Conservation (phyloP, 1,140 invertebrate genomes). For the Hermetia illucens region DNA sequence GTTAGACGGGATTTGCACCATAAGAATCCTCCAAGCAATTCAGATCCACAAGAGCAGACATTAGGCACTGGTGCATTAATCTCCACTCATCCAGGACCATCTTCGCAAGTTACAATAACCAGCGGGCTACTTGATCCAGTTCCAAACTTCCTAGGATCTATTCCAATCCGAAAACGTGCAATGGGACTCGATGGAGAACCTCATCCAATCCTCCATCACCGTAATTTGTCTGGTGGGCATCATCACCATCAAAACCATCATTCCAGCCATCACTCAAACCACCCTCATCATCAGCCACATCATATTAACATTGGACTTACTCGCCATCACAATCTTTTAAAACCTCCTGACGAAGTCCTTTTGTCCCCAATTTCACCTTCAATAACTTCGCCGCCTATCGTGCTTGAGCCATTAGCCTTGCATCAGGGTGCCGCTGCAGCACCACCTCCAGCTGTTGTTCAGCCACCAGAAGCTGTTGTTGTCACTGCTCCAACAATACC, state of each 20-base stretch:
- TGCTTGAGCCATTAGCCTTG: constrained; percentile 24
- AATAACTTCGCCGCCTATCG: constrained; percentile 19
- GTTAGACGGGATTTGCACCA: constrained; percentile 55
- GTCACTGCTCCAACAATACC: constrained; percentile 12
- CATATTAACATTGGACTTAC: background rate
- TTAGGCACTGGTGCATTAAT: no score
- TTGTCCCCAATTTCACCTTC: constrained; percentile 5
- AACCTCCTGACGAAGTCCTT: background rate
- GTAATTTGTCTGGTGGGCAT: background rate
- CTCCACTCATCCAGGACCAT: constrained; percentile 27
- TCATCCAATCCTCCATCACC: constrained; percentile 12
- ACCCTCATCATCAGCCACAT: background rate
- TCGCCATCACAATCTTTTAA: background rate
- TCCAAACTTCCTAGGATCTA: constrained; percentile 42
- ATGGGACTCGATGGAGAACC: constrained; percentile 34
- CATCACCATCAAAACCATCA: constrained; percentile 1
- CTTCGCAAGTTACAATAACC: constrained; percentile 20
- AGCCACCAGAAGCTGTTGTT: constrained; percentile 5
- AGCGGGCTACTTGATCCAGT: constrained; percentile 29
- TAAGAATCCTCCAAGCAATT: constrained; percentile 31
- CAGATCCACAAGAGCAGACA: no score
- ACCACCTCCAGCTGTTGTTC: background rate
- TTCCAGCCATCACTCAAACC: background rate
- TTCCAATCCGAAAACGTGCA: constrained; percentile 36
- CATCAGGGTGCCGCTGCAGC: constrained; percentile 28